Evolutionary conservation across 2,888 invertebrate genomes (phyloP).

Genomic region (Escarpia spicata): DNA sequence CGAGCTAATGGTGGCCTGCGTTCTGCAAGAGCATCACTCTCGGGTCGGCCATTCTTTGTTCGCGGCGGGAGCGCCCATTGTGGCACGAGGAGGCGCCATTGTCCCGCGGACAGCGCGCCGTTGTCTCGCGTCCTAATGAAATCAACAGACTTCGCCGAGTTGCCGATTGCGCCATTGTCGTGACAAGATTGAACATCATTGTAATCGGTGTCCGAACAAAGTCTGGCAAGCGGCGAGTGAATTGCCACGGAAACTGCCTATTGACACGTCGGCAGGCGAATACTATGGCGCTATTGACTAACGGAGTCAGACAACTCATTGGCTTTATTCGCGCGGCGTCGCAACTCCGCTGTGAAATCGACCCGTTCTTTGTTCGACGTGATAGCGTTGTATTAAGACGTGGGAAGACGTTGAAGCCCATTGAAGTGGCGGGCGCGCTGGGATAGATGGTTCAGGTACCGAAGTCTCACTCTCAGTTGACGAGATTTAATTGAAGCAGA

Average conservation of each 20-base stretch:
- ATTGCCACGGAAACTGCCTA: not conserved
- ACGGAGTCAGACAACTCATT: not conserved
- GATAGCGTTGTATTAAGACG: slow-evolving; percentile 16
- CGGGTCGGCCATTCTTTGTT: not conserved
- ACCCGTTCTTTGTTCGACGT: not conserved
- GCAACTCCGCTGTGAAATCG: not conserved
- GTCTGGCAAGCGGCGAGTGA: not conserved
- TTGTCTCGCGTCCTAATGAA: not conserved
- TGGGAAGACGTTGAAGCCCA: not conserved
- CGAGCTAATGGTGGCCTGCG: no score
- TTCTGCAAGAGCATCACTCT: not conserved
- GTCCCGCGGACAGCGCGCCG: not conserved
- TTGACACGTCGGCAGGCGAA: not conserved
- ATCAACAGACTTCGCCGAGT: not conserved
- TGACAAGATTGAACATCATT: not conserved
- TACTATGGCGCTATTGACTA: slow-evolving; percentile 1
- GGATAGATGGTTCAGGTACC: not conserved
- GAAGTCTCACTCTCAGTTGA: no score
- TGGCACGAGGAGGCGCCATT: not conserved
- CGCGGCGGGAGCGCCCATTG: not conserved
- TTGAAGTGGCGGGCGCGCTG: not conserved
- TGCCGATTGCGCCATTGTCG: not conserved
- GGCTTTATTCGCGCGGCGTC: not conserved
- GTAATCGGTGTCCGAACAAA: not conserved
- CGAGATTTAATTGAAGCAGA: no score